Base-by-base conservation (phyloP, 30 jellyfish, hydroid and myxozoan species). In the Catostylus mosaicus region DNA sequence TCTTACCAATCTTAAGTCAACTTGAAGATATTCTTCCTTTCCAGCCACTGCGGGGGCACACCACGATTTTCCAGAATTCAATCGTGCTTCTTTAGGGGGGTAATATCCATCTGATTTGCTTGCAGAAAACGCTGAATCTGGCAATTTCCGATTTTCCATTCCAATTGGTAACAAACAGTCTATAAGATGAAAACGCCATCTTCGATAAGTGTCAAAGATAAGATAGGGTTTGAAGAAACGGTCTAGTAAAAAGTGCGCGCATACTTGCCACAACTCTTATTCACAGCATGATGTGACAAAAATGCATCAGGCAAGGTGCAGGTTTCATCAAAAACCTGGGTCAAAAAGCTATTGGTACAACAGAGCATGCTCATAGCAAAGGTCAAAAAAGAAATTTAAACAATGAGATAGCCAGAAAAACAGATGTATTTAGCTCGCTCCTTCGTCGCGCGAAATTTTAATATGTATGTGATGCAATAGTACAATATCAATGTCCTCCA, bases 141-240 rank as follows among this genome's bases (percentile, higher is more conserved):
- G 93, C 1, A 83, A 11, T 37, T 71, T 83, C 38, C 80, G 35
- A 40, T 69, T 68, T 22, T 56, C 87, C 50, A 83, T 23, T 22
- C 87, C 87, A 50, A 45, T 35, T 22, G 93, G 93, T 37, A 83
- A 2, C 2, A 70, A n/a, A 32, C 93, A 83, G 73, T 83, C 93
- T 83, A 30, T 47, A 50, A 68, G 19, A 62, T 14, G 45, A 71
- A 14, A 63, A 35, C 45, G 24, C 2, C 2, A 64, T 30, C 23
- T 14, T 8, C 24, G 11, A 3, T 16, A 52, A 52, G 5, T 52
- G 23, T 16, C 19, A 20, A 3, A 20, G 6, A n/a, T 7, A 52
- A 7, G 29, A 52, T 10, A 4, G 19, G 8, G 24, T 10, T n/a
- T 52, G 67, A 52, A 40, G 54, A 7, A 40, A 40, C 14, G 7